Base-by-base conservation (phyloP, 2,113 vertebrate species). In the Pongo abelii region DNA sequence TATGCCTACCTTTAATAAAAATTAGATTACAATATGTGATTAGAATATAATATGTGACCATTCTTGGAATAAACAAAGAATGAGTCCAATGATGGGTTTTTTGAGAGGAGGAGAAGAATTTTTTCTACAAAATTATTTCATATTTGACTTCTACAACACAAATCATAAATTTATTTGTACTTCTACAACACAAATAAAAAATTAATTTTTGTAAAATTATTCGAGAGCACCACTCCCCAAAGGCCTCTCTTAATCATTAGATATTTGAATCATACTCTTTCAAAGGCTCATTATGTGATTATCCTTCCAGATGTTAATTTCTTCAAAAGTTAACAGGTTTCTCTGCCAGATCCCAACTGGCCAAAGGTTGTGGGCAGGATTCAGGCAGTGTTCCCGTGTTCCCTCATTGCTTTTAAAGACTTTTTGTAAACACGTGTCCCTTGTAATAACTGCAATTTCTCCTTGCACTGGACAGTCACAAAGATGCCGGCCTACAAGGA, bases 121-220 rank as follows among this genome's bases (percentile, higher is more conserved):
- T 88, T 95, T 77, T 69, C 77, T 91, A 25, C 13, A 88, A 30
- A 81, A 92, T 77, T 89, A 93, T 92, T 86, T 89, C 70, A 50
- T 22, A 78, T 78, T 92, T 93, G 50, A 93, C 84, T 83, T 89
- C 55, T 40, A 77, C 40, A 89, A 52, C 35, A 81, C 23, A 91
- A 92, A 81, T 48, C 38, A 32, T 74, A 23, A 38, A 38, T 38
- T 38, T 22, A 78, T 78, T 92, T 93, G 50, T 38, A 93, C 84
- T 83, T 89, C 55, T 40, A 77, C 40, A 89, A 52, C 35, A 81
- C 23, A 91, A 92, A 81, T 48, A 32, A 32, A 23, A 88, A 84
- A 38, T 79, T 91, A 79, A 59, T 16, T 94, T 94, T 91, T 88
- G 86, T 20, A 77, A 92, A 95, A 75, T 95, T 91, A 89, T 83